These are phyloP conservation scores for Enteromius anoplus DNA, from an alignment of 2,797 vertebrate species.

Conservation along the genomic window DNA sequence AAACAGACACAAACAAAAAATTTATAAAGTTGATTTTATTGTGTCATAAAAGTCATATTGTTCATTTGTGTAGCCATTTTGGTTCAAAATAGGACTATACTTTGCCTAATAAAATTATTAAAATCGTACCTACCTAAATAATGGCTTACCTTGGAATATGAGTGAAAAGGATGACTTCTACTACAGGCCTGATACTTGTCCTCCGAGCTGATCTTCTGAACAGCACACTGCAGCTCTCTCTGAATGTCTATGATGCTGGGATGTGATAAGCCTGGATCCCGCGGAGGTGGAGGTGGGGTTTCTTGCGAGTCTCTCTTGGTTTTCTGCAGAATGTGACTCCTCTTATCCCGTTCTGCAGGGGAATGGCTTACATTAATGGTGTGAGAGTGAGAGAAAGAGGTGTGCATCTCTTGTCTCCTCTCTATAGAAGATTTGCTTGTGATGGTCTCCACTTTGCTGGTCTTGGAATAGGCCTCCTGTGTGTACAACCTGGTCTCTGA, in stretches of 20 bases:
- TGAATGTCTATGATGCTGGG: conserved; percentile 61
- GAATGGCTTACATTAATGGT: conserved; percentile 63
- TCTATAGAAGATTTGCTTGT: conserved; percentile 55
- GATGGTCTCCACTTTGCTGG: conserved; percentile 56
- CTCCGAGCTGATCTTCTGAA: conserved; percentile 35
- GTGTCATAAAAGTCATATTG: background rate
- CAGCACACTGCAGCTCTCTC: conserved; percentile 58
- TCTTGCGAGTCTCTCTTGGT: conserved; percentile 48
- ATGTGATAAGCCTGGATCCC: conserved; percentile 14
- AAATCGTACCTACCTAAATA: background rate
- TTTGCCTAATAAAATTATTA: background rate
- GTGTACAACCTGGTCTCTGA: conserved; percentile 53
- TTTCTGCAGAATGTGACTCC: conserved; percentile 59
- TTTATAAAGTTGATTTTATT: background rate
- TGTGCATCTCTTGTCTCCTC: conserved; percentile 57
- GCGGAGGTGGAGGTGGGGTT: conserved; percentile 42
- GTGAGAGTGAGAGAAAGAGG: conserved; percentile 61
- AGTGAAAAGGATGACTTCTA: conserved; percentile 32
- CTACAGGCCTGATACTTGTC: conserved; percentile 46
- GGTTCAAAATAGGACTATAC: background rate
- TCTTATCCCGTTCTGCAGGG: conserved; percentile 56
- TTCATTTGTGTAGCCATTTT: background rate
- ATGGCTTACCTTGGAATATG: conserved; percentile 44
- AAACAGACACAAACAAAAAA: background rate
- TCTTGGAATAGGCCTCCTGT: conserved; percentile 56